phyloP scores from a whole-genome alignment of 2,888 invertebrate species.

The Crossocerus cetratus region DNA sequence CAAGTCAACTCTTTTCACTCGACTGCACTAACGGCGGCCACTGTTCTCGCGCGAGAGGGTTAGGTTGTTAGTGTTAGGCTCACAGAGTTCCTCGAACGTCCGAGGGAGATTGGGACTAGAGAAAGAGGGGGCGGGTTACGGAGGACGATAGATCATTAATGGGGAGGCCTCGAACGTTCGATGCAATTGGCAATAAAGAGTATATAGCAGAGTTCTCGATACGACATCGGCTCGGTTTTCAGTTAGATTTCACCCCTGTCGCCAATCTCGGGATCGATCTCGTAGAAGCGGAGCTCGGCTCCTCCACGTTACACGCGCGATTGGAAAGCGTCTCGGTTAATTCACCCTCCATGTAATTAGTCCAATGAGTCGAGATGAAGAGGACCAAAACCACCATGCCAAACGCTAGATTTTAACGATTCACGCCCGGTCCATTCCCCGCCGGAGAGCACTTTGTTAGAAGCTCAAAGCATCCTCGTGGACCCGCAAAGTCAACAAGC shows the following conservation, averaged over 20 bases:
- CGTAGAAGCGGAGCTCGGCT: constrained; percentile 35
- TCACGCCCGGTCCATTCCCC: no score
- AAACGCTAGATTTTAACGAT: constrained; percentile 27
- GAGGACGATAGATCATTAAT: background rate
- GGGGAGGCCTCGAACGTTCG: constrained; percentile 37
- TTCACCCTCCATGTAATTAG: constrained; percentile 38
- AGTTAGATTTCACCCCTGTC: constrained; percentile 14
- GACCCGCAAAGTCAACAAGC: no score
- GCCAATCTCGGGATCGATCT: constrained; percentile 36
- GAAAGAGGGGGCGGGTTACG: background rate
- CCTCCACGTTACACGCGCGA: constrained; percentile 32
- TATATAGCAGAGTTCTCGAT: constrained; percentile 16
- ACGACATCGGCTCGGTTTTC: constrained; percentile 40
- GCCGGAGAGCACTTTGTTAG: no score
- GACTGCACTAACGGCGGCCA: background rate
- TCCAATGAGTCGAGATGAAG: constrained; percentile 40
- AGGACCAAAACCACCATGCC: constrained; percentile 53
- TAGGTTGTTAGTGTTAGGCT: background rate
- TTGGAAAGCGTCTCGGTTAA: constrained; percentile 36
- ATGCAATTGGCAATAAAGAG: constrained; percentile 19
- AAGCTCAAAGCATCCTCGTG: no score
- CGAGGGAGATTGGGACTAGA: constrained; percentile 10
- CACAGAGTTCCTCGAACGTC: constrained; percentile 24
- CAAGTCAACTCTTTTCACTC: no score
- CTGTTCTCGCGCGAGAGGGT: constrained; percentile 23